A percentile compares a stretch with the other conserved stretches of the same genome.
Conservation (phyloP, 2,797 vertebrate genomes). For the Anguilla marmorata region DNA sequence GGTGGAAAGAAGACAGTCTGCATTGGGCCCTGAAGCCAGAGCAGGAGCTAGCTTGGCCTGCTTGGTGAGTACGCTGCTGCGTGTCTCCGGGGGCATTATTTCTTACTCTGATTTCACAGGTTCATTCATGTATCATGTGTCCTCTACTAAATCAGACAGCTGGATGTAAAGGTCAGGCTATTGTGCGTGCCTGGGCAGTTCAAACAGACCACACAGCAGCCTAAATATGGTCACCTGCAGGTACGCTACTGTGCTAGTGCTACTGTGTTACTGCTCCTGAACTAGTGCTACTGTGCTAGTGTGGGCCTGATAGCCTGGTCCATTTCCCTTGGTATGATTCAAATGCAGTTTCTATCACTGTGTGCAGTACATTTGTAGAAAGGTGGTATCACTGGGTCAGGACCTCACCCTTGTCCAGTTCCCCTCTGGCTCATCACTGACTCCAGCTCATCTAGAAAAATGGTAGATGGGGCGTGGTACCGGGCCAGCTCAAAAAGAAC, state of each 20-base stretch:
- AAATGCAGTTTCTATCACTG: not conserved
- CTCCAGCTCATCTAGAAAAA: conserved; percentile 96
- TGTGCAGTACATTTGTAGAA: not conserved
- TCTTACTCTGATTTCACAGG: not conserved
- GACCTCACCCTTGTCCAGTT: conserved; percentile 75
- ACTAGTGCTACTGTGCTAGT: not conserved
- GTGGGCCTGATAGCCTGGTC: too few species aligned
- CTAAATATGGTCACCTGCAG: not conserved
- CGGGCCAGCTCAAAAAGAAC: conserved; percentile 93
- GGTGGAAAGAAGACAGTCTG: conserved; percentile 38
- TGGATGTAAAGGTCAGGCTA: not conserved
- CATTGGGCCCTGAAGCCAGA: not conserved
- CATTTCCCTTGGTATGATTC: not conserved
- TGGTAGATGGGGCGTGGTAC: conserved; percentile 93
- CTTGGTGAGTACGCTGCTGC: not conserved
- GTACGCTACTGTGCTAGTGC: not conserved
- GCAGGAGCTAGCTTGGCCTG: not conserved
- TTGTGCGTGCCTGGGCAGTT: not conserved
- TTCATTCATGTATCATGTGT: not conserved
- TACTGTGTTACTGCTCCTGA: not conserved
- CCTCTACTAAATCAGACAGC: not conserved
- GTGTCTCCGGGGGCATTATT: not conserved
- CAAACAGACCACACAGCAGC: not conserved
- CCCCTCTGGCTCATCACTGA: conserved; percentile 96
- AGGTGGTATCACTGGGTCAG: not conserved